Base-by-base conservation (phyloP, 2,113 vertebrate species). In the Sphyrna mokarran region DNA sequence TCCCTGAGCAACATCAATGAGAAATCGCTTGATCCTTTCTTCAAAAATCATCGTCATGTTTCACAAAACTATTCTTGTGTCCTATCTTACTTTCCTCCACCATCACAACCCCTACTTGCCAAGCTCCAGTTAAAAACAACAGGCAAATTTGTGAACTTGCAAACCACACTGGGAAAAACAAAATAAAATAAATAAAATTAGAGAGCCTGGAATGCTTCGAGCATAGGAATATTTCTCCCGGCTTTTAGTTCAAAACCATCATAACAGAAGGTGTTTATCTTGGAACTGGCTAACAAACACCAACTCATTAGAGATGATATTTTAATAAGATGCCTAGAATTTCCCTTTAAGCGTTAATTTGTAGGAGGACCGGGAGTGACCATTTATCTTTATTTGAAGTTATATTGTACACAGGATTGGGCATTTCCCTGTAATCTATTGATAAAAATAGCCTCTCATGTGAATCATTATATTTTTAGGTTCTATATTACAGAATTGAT, bases 341-440 rank as follows among this genome's bases (percentile, higher is more conserved):
- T 90, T 90, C 26, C 87, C 87, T 61, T 90, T 90, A 63, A 61
- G 48, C 8, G 11, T 58, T 37, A 37, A 43, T 89, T 22, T 23
- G 11, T 14, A 89, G 1, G 54, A 29, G 43, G 10, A 26, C 26
- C 4, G 37, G 37, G 18, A 40, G 37, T 40, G 37, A 83, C 80
- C 37, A 83, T 90, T 90, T 90, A 61, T n/a, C 87, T 89, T 90
- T 89, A 54, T 11, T 89, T 90, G 18, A 76, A 76, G 29, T 33
- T 33, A 76, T 61, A 61, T 83, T 58, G 1, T 61, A 61, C 33
- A 33, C 26, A n/a, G 61, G 14, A 90, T 29, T 58, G 54, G 87
- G 87, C 61, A 61, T 61, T 90, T 90, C 87, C 87, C 87, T 90
- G 10, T 90, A 61, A 61, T 90, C 54, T 90, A 90, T 90, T 90